Percentiles rank a stretch among this genome's conserved stretches.
Evolutionary conservation across 2,888 invertebrate species (phyloP).

Genomic region (Ariolimax columbianus): DNA sequence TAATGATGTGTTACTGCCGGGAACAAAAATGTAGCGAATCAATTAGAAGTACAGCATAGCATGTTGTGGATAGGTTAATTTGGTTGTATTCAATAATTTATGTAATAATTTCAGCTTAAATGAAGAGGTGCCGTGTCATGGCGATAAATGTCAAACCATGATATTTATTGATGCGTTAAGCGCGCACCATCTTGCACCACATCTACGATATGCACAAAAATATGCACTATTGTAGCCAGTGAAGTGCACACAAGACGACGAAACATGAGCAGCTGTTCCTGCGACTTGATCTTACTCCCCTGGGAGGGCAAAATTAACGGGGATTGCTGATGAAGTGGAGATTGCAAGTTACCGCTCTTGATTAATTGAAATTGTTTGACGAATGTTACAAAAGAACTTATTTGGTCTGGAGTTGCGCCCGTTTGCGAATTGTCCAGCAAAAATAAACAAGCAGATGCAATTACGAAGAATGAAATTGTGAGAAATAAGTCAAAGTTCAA

Average conservation of each 20-base stretch:
- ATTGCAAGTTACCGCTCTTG: not conserved
- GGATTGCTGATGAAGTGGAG: not conserved
- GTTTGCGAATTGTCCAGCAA: not conserved
- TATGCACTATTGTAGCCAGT: not conserved
- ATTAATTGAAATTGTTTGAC: slow-evolving; percentile 9
- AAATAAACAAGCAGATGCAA: not conserved
- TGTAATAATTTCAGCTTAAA: not conserved
- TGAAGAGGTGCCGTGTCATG: not conserved
- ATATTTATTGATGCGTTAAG: not conserved
- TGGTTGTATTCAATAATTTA: not conserved
- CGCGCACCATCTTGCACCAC: not conserved
- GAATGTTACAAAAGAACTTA: not conserved
- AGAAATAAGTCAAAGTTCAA: slow-evolving; percentile 5
- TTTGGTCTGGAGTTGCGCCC: not conserved
- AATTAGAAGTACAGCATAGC: no score
- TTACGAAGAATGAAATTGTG: not conserved
- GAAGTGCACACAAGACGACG: not conserved
- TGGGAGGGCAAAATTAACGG: not conserved
- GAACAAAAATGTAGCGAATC: no score
- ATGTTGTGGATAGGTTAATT: no score
- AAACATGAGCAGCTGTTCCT: not conserved
- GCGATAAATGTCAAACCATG: not conserved
- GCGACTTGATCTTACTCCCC: not conserved
- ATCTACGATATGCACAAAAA: not conserved
- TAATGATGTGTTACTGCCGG: no score